A percentile compares a stretch with the other conserved stretches of the same genome.
Evolutionary conservation across 2,113 vertebrate species (phyloP).

Genomic region (Capreolus pygargus): DNA sequence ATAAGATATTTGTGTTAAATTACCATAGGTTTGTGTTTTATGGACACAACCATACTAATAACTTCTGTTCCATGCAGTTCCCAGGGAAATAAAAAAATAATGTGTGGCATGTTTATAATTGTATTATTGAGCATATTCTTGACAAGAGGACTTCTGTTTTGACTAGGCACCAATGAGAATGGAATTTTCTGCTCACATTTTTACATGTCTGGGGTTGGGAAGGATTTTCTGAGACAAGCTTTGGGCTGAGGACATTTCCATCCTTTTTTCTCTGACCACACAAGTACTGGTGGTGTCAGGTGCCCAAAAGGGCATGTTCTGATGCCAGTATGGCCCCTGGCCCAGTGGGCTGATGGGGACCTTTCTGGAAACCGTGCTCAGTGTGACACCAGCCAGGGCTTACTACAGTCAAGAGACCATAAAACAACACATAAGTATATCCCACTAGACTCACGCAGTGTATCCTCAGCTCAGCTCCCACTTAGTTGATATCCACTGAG

Average conservation of each 20-base stretch:
- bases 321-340: fast-evolving
- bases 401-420: neutral
- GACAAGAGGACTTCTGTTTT: neutral
- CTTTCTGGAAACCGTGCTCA: neutral
- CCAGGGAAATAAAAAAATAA: neutral
- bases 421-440: neutral
- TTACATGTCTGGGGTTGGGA: neutral
- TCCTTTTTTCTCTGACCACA: neutral
- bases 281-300: neutral
- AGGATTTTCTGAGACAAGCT: neutral
- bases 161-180: neutral
- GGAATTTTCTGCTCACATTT: neutral
- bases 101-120: neutral
- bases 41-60: neutral
- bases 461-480: neutral
- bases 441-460: neutral
- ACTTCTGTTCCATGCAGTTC: neutral
- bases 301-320: neutral
- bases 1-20: neutral
- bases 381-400: neutral
- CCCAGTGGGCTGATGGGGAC: neutral
- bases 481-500: neutral
- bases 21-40: neutral
- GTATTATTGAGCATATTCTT: neutral
- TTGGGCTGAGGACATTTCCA: neutral